Conservation (phyloP, 1,140 invertebrate species). For the Bombus confusus region DNA sequence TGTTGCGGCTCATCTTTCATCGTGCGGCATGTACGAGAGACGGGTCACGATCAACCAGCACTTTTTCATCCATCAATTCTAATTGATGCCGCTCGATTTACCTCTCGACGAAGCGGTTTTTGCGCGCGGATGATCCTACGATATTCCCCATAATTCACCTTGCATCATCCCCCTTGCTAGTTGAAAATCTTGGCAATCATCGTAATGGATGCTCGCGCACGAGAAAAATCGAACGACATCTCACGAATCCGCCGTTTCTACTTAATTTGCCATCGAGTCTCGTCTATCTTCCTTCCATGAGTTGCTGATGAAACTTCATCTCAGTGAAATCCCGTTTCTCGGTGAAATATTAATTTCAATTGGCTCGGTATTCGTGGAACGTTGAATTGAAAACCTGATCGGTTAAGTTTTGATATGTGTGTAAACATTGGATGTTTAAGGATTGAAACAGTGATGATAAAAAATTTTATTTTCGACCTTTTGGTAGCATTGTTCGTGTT, state of each 20-base stretch:
- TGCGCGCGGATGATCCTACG: conserved; percentile 4
- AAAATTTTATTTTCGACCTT: too few species aligned
- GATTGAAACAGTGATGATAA: too few species aligned
- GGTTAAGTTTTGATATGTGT: not conserved
- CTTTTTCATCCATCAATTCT: conserved; percentile 64
- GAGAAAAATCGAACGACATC: conserved; percentile 19
- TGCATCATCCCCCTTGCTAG: not conserved
- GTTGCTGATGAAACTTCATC: not conserved
- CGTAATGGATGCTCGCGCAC: conserved; percentile 48
- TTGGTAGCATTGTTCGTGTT: too few species aligned
- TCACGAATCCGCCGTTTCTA: not conserved
- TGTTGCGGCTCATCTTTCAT: conserved; percentile 48
- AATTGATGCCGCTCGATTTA: conserved; percentile 62
- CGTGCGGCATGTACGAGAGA: conserved; percentile 15
- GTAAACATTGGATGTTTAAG: too few species aligned
- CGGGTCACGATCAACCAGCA: conserved; percentile 42
- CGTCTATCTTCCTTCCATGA: not conserved
- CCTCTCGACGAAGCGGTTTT: conserved; percentile 39
- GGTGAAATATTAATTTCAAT: not conserved
- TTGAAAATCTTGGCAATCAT: conserved; percentile 42
- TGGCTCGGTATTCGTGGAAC: not conserved
- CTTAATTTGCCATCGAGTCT: conserved; percentile 1
- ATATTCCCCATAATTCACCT: conserved; percentile 46
- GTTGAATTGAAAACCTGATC: not conserved
- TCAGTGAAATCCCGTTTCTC: too few species aligned